These are phyloP conservation scores for Eutrigla gurnardus DNA, from an alignment of 2,797 vertebrate genomes.

Conservation along the genomic window DNA sequence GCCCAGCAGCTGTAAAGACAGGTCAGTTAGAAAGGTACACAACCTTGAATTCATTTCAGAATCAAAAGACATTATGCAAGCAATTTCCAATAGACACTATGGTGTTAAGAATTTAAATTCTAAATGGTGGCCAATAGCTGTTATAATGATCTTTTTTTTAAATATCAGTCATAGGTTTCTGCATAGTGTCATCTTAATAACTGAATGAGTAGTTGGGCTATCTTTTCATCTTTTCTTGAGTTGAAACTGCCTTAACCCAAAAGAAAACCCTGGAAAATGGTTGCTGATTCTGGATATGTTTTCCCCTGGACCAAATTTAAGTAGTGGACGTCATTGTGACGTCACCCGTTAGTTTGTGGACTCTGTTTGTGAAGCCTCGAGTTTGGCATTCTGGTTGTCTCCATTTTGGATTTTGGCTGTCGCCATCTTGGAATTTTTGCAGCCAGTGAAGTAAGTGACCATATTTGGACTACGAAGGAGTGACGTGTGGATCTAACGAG, in stretches of 20 bases:
- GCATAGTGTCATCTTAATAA: neutral
- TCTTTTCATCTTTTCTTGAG: neutral
- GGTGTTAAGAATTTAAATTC: neutral
- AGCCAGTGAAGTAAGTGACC: too few relatives aligned
- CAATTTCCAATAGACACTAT: neutral
- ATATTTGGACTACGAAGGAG: too few relatives aligned
- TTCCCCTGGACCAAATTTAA: too few relatives aligned
- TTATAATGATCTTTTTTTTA: neutral
- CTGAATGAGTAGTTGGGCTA: neutral
- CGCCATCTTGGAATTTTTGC: too few relatives aligned
- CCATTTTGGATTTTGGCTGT: too few relatives aligned
- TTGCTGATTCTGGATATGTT: too few relatives aligned
- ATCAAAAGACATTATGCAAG: neutral
- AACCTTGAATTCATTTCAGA: neutral
- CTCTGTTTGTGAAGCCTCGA: too few relatives aligned
- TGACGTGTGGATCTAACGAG: too few relatives aligned
- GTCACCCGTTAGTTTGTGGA: too few relatives aligned
- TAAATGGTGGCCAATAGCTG: neutral
- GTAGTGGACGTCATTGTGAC: too few relatives aligned
- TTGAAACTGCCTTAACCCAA: neutral
- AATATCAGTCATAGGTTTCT: too few relatives aligned
- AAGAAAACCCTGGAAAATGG: neutral
- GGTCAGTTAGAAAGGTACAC: neutral
- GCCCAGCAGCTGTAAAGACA: slow-evolving; percentile 62
- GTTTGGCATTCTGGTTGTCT: too few relatives aligned